phyloP scores from a whole-genome alignment of 2,888 invertebrate species.

The Stramonita haemastoma region DNA sequence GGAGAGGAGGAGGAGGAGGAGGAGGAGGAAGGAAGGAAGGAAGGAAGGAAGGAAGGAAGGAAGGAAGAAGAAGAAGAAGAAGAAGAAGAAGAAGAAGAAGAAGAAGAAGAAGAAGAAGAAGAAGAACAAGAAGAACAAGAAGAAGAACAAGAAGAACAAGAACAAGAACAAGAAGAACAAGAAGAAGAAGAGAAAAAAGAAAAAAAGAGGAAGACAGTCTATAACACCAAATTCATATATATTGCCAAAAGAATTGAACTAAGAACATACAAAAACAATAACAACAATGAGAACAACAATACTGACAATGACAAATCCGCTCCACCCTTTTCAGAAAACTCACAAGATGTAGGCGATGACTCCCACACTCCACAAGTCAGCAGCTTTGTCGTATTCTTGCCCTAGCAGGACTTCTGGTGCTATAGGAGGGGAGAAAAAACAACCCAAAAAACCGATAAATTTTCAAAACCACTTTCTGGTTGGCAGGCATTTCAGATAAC shows the following conservation, averaged over 20 bases:
- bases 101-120: not conserved
- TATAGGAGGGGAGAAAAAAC: constrained; percentile 47
- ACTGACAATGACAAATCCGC: too few relatives aligned
- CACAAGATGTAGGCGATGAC: constrained; percentile 76
- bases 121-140: not conserved
- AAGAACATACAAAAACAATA: too few relatives aligned
- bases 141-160: not conserved
- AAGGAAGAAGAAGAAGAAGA: not conserved
- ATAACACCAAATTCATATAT: too few relatives aligned
- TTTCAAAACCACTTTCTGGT: too few relatives aligned
- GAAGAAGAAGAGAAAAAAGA: not conserved
- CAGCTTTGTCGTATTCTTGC: constrained; percentile 59
- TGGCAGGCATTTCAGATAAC: too few relatives aligned
- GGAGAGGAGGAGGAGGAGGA: not conserved
- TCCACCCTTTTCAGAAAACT: constrained; percentile 48
- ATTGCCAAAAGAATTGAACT: too few relatives aligned
- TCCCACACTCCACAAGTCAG: constrained; percentile 77
- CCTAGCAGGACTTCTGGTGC: constrained; percentile 75
- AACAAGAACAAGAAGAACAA: not conserved
- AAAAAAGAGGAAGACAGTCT: too few relatives aligned
- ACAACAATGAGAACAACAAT: too few relatives aligned
- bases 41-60: too few relatives aligned
- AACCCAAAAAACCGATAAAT: not conserved
- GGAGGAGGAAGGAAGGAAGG: too few relatives aligned
- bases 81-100: not conserved